Conservation (phyloP, 1,140 invertebrate species). For the Agraylea sexmaculata region DNA sequence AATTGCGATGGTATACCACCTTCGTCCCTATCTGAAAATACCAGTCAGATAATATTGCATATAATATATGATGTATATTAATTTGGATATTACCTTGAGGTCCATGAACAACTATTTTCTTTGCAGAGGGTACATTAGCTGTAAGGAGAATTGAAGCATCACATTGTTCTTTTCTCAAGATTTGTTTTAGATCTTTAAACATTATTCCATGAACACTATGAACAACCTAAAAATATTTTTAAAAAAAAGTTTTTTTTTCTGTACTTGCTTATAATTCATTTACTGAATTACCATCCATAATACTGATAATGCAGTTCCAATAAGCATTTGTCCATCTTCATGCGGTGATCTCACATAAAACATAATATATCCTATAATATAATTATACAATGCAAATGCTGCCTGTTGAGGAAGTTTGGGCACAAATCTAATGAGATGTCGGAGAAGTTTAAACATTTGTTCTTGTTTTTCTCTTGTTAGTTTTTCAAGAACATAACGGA, state of each 20-base stretch:
- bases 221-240: conserved; percentile 56
- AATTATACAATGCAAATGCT: conserved; percentile 97
- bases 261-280: background rate
- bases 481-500: conserved; percentile 91
- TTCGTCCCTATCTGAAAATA: conserved; percentile 61
- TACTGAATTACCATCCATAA: conserved; percentile 78
- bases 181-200: conserved; percentile 99
- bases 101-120: conserved; percentile 98
- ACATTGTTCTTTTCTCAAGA: conserved; percentile 96
- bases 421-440: conserved; percentile 88
- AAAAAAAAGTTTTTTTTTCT: background rate
- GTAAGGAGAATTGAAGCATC: conserved; percentile 95
- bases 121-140: conserved; percentile 96
- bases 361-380: conserved; percentile 99
- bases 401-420: conserved; percentile 92
- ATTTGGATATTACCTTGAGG: conserved; percentile 53
- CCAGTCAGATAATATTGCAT: conserved; percentile 13
- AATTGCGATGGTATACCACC: conserved; percentile 96
- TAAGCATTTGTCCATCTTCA: conserved; percentile 85
- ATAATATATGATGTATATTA: conserved; percentile 2
- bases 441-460: conserved; percentile 84
- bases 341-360: conserved; percentile 94
- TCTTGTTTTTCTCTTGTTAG: conserved; percentile 92
- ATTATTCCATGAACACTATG: conserved; percentile 96
- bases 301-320: conserved; percentile 86